A percentile compares a stretch with the other conserved stretches of the same genome.
Conservation (phyloP, 2,113 vertebrate species). For the Eclectus roratus region DNA sequence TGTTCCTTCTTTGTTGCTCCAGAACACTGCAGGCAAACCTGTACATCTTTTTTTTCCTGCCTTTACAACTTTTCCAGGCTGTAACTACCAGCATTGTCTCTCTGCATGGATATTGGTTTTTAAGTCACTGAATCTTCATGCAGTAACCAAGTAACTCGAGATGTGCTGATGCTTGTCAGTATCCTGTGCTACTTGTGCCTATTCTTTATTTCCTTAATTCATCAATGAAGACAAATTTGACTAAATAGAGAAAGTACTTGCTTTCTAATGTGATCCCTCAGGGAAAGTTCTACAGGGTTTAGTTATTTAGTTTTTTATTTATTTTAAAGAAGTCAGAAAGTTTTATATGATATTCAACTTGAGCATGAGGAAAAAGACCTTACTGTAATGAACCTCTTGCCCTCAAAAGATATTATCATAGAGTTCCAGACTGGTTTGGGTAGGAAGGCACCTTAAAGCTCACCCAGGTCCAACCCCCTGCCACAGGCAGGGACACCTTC, state of each 20-base stretch:
- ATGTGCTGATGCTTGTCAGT: neutral
- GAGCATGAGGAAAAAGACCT: neutral
- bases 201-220: neutral
- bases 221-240: neutral
- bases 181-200: neutral
- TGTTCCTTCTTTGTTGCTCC: neutral
- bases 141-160: neutral
- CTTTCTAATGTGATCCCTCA: neutral
- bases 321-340: neutral
- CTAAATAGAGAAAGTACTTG: neutral
- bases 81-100: neutral
- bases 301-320: neutral
- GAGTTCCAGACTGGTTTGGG: neutral
- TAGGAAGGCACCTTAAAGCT: neutral
- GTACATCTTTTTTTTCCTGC: neutral
- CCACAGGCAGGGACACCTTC: neutral
- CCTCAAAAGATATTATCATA: neutral
- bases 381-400: neutral
- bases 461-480: neutral
- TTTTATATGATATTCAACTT: neutral
- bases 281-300: neutral
- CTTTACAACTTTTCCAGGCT: neutral
- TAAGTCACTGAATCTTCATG: neutral
- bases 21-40: neutral
- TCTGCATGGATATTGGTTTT: rapidly evolving